Conservation (phyloP, 2,888 invertebrate species). For the Drosophila peninsularis region DNA sequence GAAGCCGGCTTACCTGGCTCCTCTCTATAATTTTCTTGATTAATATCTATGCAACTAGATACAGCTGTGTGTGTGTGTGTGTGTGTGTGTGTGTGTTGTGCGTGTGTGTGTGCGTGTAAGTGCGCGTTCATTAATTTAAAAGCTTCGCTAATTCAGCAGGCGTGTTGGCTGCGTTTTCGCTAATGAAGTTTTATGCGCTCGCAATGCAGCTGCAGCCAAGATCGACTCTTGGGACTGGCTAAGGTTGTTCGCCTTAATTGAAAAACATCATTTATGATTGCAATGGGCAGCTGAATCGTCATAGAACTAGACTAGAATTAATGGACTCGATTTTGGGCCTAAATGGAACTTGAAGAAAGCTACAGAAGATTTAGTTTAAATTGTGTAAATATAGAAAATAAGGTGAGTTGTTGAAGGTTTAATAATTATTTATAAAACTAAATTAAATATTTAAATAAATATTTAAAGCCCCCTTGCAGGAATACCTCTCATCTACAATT, state of each 20-base stretch:
- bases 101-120: constrained; percentile 24
- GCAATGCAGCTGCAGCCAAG: constrained; percentile 57
- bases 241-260: constrained; percentile 53
- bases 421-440: too few relatives aligned
- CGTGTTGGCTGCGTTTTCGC: constrained; percentile 43
- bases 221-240: constrained; percentile 21
- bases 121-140: constrained; percentile 69
- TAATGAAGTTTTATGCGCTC: constrained; percentile 76
- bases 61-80: not conserved
- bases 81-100: constrained; percentile 1
- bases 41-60: constrained; percentile 68
- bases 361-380: not conserved
- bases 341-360: constrained; percentile 1
- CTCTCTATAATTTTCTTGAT: constrained; percentile 75
- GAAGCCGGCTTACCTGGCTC: constrained; percentile 17
- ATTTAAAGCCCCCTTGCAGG: not conserved
- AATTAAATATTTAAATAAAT: too few relatives aligned
- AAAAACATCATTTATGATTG: constrained; percentile 52
- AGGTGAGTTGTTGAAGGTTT: too few relatives aligned
- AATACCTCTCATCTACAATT: not conserved
- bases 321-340: not conserved
- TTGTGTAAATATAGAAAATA: too few relatives aligned
- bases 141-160: constrained; percentile 69
- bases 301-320: constrained; percentile 5
- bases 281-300: constrained; percentile 6